phyloP scores from a whole-genome alignment of 2,888 invertebrate species.

The Acrocera orbiculus region DNA sequence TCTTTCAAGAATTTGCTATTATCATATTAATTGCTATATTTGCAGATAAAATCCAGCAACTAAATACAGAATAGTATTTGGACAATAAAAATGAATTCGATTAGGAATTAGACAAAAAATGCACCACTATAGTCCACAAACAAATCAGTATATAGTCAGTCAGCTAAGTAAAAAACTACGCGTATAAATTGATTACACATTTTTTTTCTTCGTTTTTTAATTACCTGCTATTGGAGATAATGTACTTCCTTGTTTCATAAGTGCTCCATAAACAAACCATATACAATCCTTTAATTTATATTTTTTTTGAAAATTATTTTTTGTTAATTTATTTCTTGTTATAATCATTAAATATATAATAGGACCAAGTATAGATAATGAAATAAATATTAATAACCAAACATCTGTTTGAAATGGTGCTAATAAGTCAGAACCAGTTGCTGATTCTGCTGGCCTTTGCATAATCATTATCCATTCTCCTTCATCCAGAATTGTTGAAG shows the following conservation, averaged over 20 bases:
- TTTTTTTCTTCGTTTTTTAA: constrained; percentile 10
- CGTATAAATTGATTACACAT: too few relatives aligned
- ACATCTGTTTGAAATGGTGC: constrained; percentile 60
- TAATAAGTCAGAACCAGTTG: constrained; percentile 62
- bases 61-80: too few relatives aligned
- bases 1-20: too few relatives aligned
- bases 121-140: too few relatives aligned
- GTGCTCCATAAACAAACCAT: constrained; percentile 77
- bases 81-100: too few relatives aligned
- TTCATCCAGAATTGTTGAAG: constrained; percentile 45
- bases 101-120: too few relatives aligned
- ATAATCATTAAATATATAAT: constrained; percentile 54
- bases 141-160: too few relatives aligned
- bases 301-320: constrained; percentile 36
- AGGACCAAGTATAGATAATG: constrained; percentile 58
- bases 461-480: constrained; percentile 65
- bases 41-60: too few relatives aligned
- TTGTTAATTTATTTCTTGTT: constrained; percentile 43
- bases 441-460: constrained; percentile 63
- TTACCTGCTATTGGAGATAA: constrained; percentile 65
- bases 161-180: too few relatives aligned
- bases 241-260: constrained; percentile 73
- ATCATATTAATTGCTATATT: too few relatives aligned
- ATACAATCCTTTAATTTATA: constrained; percentile 53
- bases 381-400: constrained; percentile 56